Evolutionary conservation across 2,113 vertebrate species (phyloP).

Genomic region (Chaetodon auriga): DNA sequence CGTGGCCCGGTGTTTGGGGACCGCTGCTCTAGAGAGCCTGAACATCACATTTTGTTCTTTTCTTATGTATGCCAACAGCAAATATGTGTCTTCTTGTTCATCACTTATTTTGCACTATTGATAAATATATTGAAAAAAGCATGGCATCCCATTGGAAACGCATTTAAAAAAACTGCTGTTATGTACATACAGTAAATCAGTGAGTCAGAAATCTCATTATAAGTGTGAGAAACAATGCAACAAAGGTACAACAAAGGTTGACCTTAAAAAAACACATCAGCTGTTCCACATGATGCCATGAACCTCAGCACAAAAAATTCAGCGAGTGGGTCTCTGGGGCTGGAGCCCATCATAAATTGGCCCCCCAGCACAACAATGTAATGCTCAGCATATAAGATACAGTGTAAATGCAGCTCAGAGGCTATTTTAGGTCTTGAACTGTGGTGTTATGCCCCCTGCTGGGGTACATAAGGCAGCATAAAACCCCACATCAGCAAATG

Average conservation of each 20-base stretch:
- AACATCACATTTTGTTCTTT: conserved; percentile 11
- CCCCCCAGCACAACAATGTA: conserved; percentile 9
- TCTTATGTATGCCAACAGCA: background rate
- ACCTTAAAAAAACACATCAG: background rate
- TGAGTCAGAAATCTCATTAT: background rate
- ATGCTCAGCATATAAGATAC: background rate
- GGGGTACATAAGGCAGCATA: conserved; percentile 25
- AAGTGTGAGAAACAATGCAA: background rate
- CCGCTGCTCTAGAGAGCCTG: background rate
- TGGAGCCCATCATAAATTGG: conserved; percentile 5
- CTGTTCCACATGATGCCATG: background rate
- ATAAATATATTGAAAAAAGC: background rate
- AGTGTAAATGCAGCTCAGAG: conserved; percentile 34
- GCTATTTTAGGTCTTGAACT: conserved; percentile 46
- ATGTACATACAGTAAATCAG: background rate
- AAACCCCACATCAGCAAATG: conserved; percentile 67
- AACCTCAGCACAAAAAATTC: conserved; percentile 11
- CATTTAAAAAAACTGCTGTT: background rate
- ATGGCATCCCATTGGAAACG: no score
- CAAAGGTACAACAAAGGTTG: no score
- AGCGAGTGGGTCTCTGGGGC: background rate
- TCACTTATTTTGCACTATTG: background rate
- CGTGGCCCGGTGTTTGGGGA: no score
- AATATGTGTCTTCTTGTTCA: background rate
- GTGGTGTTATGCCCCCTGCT: conserved; percentile 12